Conservation (phyloP, 2,113 vertebrate genomes). For the Centropristis striata region DNA sequence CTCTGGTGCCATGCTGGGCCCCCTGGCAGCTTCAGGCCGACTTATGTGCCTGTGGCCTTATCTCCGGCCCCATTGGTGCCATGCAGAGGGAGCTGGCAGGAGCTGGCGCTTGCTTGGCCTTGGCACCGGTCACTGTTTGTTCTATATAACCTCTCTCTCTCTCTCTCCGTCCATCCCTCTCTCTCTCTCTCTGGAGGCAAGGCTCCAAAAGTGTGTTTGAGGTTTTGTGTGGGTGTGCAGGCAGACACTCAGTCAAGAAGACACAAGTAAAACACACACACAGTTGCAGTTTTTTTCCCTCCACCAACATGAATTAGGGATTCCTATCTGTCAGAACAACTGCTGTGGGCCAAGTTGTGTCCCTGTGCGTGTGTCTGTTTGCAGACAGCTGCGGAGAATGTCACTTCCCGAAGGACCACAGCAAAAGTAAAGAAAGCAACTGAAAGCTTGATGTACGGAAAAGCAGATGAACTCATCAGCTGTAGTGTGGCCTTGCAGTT, state of each 20-base stretch:
- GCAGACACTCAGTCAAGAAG: neutral
- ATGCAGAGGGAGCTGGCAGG: conserved; percentile 31
- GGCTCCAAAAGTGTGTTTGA: conserved; percentile 44
- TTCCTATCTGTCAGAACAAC: conserved; percentile 50
- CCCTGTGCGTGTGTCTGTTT: conserved; percentile 17
- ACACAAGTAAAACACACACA: conserved; percentile 11
- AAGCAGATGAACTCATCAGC: conserved; percentile 22
- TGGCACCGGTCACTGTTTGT: conserved; percentile 53
- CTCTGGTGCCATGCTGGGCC: conserved; percentile 47
- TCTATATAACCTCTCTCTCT: conserved; percentile 37
- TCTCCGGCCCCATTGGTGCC: conserved; percentile 53
- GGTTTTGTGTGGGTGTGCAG: conserved; percentile 10
- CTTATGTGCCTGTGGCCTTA: conserved; percentile 60
- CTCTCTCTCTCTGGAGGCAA: conserved; percentile 21
- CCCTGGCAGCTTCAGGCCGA: conserved; percentile 46
- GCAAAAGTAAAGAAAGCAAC: conserved; percentile 3
- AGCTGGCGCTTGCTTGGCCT: conserved; percentile 35
- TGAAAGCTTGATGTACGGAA: conserved; percentile 5
- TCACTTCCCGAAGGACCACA: conserved; percentile 12
- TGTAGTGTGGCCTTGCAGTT: neutral
- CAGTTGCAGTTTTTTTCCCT: conserved; percentile 11
- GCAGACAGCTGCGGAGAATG: conserved; percentile 47
- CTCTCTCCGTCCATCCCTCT: conserved; percentile 15
- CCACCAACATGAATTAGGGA: conserved; percentile 26
- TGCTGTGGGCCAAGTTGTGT: neutral